A percentile compares a stretch with the other conserved stretches of the same genome.
Conservation (phyloP, 2,113 vertebrate species). For the Indri indri region DNA sequence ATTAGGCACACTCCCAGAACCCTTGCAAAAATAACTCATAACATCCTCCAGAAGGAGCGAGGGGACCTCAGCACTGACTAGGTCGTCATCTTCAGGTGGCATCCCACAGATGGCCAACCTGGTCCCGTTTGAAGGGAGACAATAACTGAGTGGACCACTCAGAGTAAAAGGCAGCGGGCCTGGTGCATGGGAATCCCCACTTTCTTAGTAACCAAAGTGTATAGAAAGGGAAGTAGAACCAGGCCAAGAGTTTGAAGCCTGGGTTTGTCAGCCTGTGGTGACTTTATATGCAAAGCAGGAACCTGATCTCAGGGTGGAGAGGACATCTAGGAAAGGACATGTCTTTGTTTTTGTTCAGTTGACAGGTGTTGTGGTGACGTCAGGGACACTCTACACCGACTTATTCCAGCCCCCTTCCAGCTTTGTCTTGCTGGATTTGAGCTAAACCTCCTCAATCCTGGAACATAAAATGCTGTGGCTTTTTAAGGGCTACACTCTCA, state of each 20-base stretch:
- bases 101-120: not conserved
- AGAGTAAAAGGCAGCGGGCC: not conserved
- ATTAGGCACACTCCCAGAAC: not conserved
- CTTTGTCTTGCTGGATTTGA: slow-evolving; percentile 2
- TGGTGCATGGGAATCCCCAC: too few species aligned
- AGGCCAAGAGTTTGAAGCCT: not conserved
- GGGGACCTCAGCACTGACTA: not conserved
- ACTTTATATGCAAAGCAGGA: not conserved
- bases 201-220: not conserved
- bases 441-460: not conserved
- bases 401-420: not conserved
- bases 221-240: not conserved
- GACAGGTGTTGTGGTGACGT: not conserved
- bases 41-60: not conserved
- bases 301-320: not conserved
- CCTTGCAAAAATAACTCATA: not conserved
- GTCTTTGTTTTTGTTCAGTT: slow-evolving; percentile 9
- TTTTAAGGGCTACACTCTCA: not conserved
- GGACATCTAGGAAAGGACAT: not conserved
- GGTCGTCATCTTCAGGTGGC: not conserved
- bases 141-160: not conserved
- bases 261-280: not conserved
- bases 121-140: not conserved
- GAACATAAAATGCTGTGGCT: not conserved
- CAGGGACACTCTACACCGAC: not conserved